Conservation (phyloP, 2,797 vertebrate species). For the Arctocebus calabarensis region DNA sequence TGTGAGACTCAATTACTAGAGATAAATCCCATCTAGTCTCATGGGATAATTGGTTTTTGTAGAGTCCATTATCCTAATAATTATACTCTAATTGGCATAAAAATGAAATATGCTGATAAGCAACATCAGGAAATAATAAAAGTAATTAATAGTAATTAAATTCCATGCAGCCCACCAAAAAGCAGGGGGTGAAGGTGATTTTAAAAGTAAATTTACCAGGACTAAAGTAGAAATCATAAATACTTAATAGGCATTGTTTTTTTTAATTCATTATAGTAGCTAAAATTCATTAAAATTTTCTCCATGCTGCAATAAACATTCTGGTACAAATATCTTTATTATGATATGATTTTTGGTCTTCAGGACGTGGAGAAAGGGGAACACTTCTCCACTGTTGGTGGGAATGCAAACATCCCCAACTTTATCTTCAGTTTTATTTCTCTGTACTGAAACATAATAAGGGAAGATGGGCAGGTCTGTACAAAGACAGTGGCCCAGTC, state of each 20-base stretch:
- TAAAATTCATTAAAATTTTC: neutral
- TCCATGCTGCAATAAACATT: no score
- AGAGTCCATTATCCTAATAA: slow-evolving; percentile 83
- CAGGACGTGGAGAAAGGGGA: no score
- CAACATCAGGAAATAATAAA: slow-evolving; percentile 80
- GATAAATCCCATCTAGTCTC: slow-evolving; percentile 77
- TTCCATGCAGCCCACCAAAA: slow-evolving; percentile 18
- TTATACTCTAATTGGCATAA: slow-evolving; percentile 77
- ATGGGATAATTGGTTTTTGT: slow-evolving; percentile 80
- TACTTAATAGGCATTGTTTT: neutral
- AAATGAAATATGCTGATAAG: slow-evolving; percentile 81
- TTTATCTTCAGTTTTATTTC: no score
- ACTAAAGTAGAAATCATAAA: slow-evolving; percentile 19
- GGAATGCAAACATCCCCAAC: no score
- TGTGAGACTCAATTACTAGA: slow-evolving; percentile 78
- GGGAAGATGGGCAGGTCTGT: no score
- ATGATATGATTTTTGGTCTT: no score
- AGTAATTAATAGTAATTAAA: slow-evolving; percentile 82
- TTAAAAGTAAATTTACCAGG: slow-evolving; percentile 61
- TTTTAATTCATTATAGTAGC: neutral
- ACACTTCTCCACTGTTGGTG: no score
- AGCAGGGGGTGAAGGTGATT: slow-evolving; percentile 57
- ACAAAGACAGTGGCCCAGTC: no score
- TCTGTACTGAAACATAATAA: no score
- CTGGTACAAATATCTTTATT: no score